phyloP scores from a whole-genome alignment of 2,888 invertebrate species.

The Ectemnius lituratus region DNA sequence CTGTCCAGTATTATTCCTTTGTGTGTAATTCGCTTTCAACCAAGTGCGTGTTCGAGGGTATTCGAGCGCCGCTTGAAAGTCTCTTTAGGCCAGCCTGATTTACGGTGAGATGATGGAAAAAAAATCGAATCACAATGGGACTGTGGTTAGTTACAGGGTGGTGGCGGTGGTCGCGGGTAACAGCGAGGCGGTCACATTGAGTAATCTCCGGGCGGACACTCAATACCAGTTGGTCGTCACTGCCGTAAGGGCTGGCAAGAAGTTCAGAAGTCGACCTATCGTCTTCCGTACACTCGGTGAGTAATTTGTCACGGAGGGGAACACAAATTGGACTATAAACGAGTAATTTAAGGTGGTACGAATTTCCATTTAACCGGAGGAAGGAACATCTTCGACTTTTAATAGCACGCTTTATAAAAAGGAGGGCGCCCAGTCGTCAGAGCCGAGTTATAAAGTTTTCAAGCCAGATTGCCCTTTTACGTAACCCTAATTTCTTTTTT shows the following conservation, averaged over 20 bases:
- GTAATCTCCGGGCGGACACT: slow-evolving; percentile 89
- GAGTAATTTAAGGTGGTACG: not conserved
- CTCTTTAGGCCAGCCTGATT: too few relatives aligned
- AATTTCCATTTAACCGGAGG: too few relatives aligned
- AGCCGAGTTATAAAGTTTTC: too few relatives aligned
- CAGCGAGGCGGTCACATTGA: slow-evolving; percentile 91
- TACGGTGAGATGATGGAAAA: not conserved
- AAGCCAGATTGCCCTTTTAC: not conserved
- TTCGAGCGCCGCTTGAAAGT: too few relatives aligned
- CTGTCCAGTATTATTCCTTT: too few relatives aligned
- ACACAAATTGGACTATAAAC: too few relatives aligned
- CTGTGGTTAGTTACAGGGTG: slow-evolving; percentile 93
- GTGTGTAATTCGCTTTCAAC: too few relatives aligned
- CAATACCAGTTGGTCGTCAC: slow-evolving; percentile 93
- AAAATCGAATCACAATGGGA: slow-evolving; percentile 70
- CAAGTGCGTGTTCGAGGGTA: too few relatives aligned
- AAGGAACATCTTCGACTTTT: too few relatives aligned
- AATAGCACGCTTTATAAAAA: too few relatives aligned
- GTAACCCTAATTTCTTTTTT: not conserved
- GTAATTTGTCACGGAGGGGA: slow-evolving; percentile 33
- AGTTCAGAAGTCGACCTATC: slow-evolving; percentile 91
- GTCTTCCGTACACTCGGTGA: slow-evolving; percentile 93
- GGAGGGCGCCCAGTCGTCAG: too few relatives aligned
- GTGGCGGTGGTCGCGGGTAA: slow-evolving; percentile 94
- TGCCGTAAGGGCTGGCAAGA: slow-evolving; percentile 89